Percentiles rank a stretch among this genome's conserved stretches.
Conservation (phyloP, 2,113 vertebrate species). For the Melozone crissalis region DNA sequence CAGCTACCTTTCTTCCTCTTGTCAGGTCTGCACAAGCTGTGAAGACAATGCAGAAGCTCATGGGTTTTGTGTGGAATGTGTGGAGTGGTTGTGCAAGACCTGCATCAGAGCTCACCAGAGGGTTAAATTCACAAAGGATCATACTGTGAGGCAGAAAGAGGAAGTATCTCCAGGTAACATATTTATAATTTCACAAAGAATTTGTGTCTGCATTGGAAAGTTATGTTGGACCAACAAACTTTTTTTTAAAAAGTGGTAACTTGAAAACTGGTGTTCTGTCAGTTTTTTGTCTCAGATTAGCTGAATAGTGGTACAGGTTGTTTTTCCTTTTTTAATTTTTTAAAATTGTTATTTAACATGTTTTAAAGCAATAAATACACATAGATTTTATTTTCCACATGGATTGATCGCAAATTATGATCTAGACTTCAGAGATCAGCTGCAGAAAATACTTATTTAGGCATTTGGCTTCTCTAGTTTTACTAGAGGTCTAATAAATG, state of each 20-base stretch:
- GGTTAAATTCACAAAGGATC: constrained; percentile 97
- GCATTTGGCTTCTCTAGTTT: neutral
- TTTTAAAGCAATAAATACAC: neutral
- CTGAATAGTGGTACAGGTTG: neutral
- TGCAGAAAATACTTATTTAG: neutral
- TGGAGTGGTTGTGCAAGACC: constrained; percentile 95
- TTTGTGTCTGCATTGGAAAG: neutral
- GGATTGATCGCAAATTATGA: neutral
- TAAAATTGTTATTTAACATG: neutral
- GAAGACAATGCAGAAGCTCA: constrained; percentile 96
- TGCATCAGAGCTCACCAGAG: constrained; percentile 96
- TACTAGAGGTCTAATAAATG: neutral
- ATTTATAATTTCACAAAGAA: neutral
- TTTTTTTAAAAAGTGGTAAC: neutral
- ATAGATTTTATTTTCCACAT: neutral
- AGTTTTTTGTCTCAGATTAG: neutral
- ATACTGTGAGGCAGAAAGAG: constrained; percentile 95
- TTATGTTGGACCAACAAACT: neutral
- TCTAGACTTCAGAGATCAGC: neutral
- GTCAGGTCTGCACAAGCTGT: constrained; percentile 94
- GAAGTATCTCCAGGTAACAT: constrained; percentile 93
- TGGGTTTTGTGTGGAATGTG: constrained; percentile 96
- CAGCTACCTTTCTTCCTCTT: neutral
- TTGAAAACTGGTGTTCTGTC: neutral
- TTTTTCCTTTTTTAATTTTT: neutral